Base-by-base conservation (phyloP, 1,140 invertebrate genomes). In the Drosophila sturtevanti region DNA sequence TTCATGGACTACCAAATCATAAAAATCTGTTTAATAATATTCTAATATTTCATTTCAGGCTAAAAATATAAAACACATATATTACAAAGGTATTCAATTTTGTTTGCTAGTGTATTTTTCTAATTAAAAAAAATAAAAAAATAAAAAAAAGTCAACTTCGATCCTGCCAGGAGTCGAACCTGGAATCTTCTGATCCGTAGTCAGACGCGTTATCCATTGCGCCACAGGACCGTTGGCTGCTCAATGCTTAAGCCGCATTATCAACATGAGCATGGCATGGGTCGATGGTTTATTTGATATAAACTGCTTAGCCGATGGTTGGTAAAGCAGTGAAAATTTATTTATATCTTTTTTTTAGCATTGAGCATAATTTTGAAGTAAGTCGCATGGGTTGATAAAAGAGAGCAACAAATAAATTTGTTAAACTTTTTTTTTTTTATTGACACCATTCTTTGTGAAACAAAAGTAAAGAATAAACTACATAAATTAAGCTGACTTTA, bases 161-260 rank as follows among this genome's bases (percentile, higher is more conserved):
- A 94, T 93, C 94, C 93, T 94, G 94, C 94, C 94, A 94, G 94
- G 94, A 94, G 94, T 94, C 94, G 94, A 94, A 94, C 94, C 94
- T 94, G 94, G 94, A 94, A 94, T 94, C 94, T 94, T 94, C 94
- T 94, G 94, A 94, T 94, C 94, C 94, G 94, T 94, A 94, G 94
- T 94, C 94, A 92, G 94, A 94, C 94, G 94, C 94, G 94, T 94
- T 94, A 94, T 94, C 94, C 94, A 93, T 94, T 94, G 94, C 94
- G 94, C 94, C 94, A 94, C 94, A 94, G 92, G 93, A 93, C 94
- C 94, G 22, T 56, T 56, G 54, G 54, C 11, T 1, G n/a, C 9
- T 9, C 5, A 4, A 0, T 16, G 54, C 6, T 11, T 11, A 56
- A 56, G 14, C 11, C 31, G 10, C 31, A 6, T 5, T 12, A 56